These are phyloP conservation scores for Scleropages formosus DNA, from an alignment of 2,797 vertebrate species.

Conservation along the genomic window DNA sequence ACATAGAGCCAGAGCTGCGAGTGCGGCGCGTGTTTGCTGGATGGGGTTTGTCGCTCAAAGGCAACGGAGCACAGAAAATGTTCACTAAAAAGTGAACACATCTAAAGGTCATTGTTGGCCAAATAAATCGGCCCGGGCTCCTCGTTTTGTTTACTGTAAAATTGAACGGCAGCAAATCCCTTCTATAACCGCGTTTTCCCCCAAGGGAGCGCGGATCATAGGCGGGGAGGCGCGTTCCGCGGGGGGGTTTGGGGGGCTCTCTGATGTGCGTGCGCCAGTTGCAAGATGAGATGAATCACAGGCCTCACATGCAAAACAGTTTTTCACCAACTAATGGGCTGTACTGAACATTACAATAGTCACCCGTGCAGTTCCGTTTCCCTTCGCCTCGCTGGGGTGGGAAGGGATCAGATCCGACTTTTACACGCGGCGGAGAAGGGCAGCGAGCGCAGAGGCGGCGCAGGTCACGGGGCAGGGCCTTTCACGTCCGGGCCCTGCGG, in stretches of 20 bases:
- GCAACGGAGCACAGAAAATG: neutral
- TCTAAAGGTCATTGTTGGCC: neutral
- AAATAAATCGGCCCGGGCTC: neutral
- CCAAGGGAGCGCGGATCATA: neutral
- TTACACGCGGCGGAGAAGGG: too few species aligned
- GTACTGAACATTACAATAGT: too few species aligned
- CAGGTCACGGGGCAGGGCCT: too few species aligned
- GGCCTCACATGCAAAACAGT: neutral
- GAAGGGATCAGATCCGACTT: too few species aligned
- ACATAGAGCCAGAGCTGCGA: neutral
- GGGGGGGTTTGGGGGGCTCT: too few species aligned
- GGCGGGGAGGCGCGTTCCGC: neutral
- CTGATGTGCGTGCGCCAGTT: too few species aligned
- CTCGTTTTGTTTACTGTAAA: neutral
- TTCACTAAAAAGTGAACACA: neutral
- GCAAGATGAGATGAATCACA: too few species aligned
- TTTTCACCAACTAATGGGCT: neutral
- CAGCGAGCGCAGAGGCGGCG: too few species aligned
- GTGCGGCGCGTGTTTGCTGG: neutral
- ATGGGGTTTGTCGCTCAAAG: neutral
- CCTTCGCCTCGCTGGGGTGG: too few species aligned
- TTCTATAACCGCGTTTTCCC: neutral
- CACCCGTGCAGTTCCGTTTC: too few species aligned
- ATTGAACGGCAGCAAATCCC: neutral
- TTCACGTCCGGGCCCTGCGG: too few species aligned